Percentiles rank a stretch among this genome's conserved stretches.
phyloP scores from a whole-genome alignment of 92 coral and sea anemone genomes.

The Porites divaricata region DNA sequence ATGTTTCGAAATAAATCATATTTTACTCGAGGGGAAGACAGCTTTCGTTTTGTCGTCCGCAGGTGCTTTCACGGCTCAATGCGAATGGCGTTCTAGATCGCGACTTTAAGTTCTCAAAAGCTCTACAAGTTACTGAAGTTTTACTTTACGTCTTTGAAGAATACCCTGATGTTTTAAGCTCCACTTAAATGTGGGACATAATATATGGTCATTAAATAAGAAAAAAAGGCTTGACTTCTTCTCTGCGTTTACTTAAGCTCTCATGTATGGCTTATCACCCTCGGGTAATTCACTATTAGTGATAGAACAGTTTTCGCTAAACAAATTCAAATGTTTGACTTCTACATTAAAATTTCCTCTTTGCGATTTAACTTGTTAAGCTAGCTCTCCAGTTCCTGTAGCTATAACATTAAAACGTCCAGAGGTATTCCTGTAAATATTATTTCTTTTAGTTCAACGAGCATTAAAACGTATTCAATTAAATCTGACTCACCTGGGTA shows the following conservation, averaged over 20 bases:
- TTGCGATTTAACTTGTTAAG: neutral
- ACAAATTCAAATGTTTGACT: slow-evolving; percentile 36
- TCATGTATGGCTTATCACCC: neutral
- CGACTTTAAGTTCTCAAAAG: neutral
- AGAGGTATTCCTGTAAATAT: neutral
- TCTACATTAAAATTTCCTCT: slow-evolving; percentile 14
- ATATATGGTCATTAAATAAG: neutral
- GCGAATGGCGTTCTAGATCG: neutral
- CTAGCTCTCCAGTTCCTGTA: neutral
- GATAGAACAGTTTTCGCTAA: slow-evolving; percentile 29
- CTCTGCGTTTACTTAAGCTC: neutral
- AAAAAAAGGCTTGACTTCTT: neutral
- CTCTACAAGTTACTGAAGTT: neutral
- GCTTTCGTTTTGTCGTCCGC: slow-evolving; percentile 2
- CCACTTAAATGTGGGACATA: neutral
- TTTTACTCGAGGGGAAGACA: neutral
- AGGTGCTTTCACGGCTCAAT: neutral
- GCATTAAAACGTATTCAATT: slow-evolving; percentile 1
- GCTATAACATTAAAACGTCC: slow-evolving; percentile 6
- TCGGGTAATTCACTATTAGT: slow-evolving; percentile 15
- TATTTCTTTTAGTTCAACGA: neutral
- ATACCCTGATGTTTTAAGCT: neutral
- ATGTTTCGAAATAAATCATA: neutral
- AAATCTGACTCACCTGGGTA: slow-evolving; percentile 5
- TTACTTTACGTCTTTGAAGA: neutral